Evolutionary conservation across 2,888 invertebrate species (phyloP).

Genomic region (Agrenia bidenticulata): DNA sequence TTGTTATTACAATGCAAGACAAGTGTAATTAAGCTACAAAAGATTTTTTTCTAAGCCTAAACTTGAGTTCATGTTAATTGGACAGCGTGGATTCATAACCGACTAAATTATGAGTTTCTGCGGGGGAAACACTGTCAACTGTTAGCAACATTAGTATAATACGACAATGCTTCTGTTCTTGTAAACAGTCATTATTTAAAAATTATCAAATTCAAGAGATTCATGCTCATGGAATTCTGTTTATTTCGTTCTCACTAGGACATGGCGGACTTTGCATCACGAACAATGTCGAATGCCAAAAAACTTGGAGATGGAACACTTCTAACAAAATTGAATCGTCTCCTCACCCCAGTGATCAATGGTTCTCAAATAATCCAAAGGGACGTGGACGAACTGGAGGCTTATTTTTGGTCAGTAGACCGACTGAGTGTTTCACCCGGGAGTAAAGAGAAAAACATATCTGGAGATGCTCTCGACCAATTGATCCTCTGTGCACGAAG

Average conservation of each 20-base stretch:
- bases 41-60: no score
- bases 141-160: no score
- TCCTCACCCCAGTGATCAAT: conserved; percentile 76
- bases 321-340: conserved; percentile 71
- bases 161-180: no score
- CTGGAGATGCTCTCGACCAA: conserved; percentile 67
- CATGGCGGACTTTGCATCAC: conserved; percentile 84
- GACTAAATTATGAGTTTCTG: no score
- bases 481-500: conserved; percentile 83
- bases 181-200: no score
- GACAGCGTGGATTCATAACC: no score
- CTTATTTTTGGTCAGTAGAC: conserved; percentile 75
- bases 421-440: conserved; percentile 58
- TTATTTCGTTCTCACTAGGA: conserved; percentile 65
- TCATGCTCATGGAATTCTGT: not conserved
- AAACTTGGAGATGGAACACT: conserved; percentile 68
- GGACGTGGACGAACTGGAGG: conserved; percentile 72
- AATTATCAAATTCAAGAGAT: no score
- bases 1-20: not conserved
- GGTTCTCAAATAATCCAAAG: conserved; percentile 78
- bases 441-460: conserved; percentile 54
- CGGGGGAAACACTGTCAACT: no score
- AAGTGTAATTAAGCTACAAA: no score
- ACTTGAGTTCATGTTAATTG: no score
- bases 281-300: conserved; percentile 60